Base-by-base conservation (phyloP, 2,797 vertebrate genomes). In the Adrianichthys oophorus region DNA sequence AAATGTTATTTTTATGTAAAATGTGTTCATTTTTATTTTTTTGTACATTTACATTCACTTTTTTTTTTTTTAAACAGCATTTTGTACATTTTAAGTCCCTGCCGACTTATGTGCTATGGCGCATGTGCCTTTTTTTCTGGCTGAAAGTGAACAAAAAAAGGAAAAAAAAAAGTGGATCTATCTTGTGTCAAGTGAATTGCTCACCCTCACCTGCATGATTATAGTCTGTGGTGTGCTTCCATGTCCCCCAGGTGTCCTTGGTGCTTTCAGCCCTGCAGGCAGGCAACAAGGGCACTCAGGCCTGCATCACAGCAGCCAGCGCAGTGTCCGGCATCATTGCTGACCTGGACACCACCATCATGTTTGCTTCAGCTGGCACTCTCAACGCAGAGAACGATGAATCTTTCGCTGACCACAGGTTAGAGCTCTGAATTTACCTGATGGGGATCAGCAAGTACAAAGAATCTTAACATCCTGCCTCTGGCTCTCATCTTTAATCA, bases 321-420 rank as follows among this genome's bases (percentile, higher is more conserved):
- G 96, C 97, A 0, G 97, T 99, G 52, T 97, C 96, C 0, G 97
- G 97, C 17, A 99, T 99, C 81, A 98, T 99, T 12, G 96, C 95
- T 0, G 97, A 99, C 75, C 90, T 99, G 71, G 97, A 99, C 85
- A 99, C 97, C 59, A 99, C 97, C 62, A 97, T 99, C 85, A 98
- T 98, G 97, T 99, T 99, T 41, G 97, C 97, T 10, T 96, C 97
- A 0, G 96, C 97, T 0, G 97, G 97, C 47, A 99, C 97, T 0
- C 94, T 99, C 51, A 98, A 98, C 0, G 92, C 96, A 0, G 97
- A 98, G 83, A 95, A 98, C 23, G 95, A 95, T 0, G 97, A 98
- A 84, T 96, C 95, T 5, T 99, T 99, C 1, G 97, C 97, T 5
- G 96, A 98, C 80, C 97, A 99, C 92, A 96, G 97, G 97, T 99